These are phyloP conservation scores for Pteropus rufus DNA, from an alignment of 2,797 vertebrate species.

Conservation along the genomic window DNA sequence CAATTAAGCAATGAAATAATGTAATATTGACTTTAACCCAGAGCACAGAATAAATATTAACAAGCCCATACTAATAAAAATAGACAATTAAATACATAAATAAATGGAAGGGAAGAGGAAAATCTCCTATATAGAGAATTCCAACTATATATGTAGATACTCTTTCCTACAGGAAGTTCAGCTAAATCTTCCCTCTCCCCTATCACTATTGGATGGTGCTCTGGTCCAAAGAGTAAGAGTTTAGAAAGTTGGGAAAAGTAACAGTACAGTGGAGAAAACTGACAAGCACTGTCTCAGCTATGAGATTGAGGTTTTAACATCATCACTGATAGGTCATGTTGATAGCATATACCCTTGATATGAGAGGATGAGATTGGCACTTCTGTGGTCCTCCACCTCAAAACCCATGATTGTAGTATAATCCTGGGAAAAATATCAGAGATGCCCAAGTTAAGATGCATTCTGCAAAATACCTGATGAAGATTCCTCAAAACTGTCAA, in stretches of 20 bases:
- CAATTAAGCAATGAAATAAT: not conserved
- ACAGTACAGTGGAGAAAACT: not conserved
- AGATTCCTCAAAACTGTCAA: not conserved
- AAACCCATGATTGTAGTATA: not conserved
- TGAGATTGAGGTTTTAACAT: not conserved
- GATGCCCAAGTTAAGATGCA: not conserved
- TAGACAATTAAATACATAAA: not conserved
- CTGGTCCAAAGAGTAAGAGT: not conserved
- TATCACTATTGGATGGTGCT: not conserved
- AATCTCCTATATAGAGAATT: not conserved
- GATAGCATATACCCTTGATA: not conserved
- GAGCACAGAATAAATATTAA: not conserved
- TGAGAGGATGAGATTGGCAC: not conserved
- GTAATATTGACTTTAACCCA: not conserved
- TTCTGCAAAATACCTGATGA: not conserved
- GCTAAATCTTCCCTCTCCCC: not conserved
- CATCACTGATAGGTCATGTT: not conserved
- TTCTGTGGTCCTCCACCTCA: not conserved
- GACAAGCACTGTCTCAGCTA: not conserved
- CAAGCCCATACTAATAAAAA: not conserved
- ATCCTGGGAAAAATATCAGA: not conserved
- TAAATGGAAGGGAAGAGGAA: not conserved
- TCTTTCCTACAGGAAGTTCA: too few species aligned
- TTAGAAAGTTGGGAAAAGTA: not conserved
- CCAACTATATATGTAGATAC: not conserved